These are phyloP conservation scores for Haliclona indistincta DNA, from an alignment of 37 sponge, comb jelly and placozoan genomes.

Conservation along the genomic window DNA sequence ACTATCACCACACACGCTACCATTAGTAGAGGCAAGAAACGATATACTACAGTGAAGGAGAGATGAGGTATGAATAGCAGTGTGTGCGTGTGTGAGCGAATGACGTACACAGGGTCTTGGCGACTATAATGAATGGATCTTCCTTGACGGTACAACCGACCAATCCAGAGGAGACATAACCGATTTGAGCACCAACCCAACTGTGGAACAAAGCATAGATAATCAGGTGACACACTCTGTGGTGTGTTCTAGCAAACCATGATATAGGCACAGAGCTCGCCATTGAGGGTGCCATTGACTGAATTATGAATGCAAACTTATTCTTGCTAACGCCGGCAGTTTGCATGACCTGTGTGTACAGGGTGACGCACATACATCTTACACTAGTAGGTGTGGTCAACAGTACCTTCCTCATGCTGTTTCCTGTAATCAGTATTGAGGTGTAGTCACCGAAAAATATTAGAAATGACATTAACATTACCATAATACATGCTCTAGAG, in stretches of 20 bases:
- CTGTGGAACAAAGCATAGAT: slow-evolving; percentile 4
- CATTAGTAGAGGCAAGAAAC: slow-evolving; percentile 49
- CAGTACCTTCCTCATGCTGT: slow-evolving; percentile 35
- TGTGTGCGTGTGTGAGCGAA: too few relatives aligned
- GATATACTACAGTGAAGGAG: slow-evolving; percentile 29
- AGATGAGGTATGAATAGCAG: background rate
- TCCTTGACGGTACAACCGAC: background rate
- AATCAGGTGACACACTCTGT: too few relatives aligned
- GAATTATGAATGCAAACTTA: slow-evolving; percentile 58
- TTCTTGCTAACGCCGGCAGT: slow-evolving; percentile 30
- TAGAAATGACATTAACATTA: background rate
- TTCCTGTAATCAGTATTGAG: slow-evolving; percentile 29
- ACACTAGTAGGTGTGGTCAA: background rate
- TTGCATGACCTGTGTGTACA: slow-evolving; percentile 37
- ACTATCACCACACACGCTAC: slow-evolving; percentile 17
- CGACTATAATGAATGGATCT: slow-evolving; percentile 28
- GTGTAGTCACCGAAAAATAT: slow-evolving; percentile 64
- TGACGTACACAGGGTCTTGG: slow-evolving; percentile 32
- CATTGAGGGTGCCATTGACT: slow-evolving; percentile 35
- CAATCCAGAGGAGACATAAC: slow-evolving; percentile 8
- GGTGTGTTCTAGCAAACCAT: slow-evolving; percentile 19
- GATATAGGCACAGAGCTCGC: slow-evolving; percentile 48
- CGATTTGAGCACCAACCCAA: slow-evolving; percentile 58
- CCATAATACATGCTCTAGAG: slow-evolving; percentile 2
- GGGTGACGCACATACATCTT: background rate